Evolutionary conservation across 2,888 invertebrate genomes (phyloP).

Genomic region (Erannis defoliaria): DNA sequence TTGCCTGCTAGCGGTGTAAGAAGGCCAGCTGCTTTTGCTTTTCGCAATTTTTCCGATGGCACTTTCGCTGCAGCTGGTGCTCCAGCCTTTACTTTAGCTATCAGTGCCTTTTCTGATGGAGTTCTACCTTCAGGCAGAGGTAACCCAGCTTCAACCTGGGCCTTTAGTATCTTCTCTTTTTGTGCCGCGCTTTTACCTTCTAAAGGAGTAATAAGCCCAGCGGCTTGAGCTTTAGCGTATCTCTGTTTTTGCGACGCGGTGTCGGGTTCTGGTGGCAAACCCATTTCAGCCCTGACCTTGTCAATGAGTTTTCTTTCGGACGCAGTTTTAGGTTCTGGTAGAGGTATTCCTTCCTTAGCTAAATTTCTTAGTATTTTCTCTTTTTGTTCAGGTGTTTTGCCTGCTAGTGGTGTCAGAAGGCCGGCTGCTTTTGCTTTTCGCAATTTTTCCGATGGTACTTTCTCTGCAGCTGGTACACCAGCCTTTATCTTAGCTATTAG

Average conservation of each 20-base stretch:
- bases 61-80: constrained; percentile 16
- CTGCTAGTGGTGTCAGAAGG: constrained; percentile 51
- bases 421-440: constrained; percentile 52
- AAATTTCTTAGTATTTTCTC: constrained; percentile 44
- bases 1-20: background rate
- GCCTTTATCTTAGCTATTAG: constrained; percentile 41
- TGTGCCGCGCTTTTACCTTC: constrained; percentile 47
- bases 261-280: constrained; percentile 14
- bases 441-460: constrained; percentile 44
- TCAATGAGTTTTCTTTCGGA: constrained; percentile 50
- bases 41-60: background rate
- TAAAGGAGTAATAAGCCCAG: constrained; percentile 46
- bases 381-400: constrained; percentile 50
- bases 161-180: constrained; percentile 50
- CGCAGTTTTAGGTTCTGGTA: constrained; percentile 48
- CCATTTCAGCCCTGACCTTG: constrained; percentile 38
- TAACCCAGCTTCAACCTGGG: constrained; percentile 46
- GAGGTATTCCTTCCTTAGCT: constrained; percentile 44
- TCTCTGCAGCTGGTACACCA: constrained; percentile 34
- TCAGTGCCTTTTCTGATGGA: constrained; percentile 49
- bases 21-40: background rate
- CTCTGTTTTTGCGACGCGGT: constrained; percentile 47
- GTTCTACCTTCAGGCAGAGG: constrained; percentile 52
- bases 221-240: constrained; percentile 47
- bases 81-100: constrained; percentile 45